Evolutionary conservation across 1,140 invertebrate species (phyloP).

Genomic region (Paramacrobiotus metropolitanus): DNA sequence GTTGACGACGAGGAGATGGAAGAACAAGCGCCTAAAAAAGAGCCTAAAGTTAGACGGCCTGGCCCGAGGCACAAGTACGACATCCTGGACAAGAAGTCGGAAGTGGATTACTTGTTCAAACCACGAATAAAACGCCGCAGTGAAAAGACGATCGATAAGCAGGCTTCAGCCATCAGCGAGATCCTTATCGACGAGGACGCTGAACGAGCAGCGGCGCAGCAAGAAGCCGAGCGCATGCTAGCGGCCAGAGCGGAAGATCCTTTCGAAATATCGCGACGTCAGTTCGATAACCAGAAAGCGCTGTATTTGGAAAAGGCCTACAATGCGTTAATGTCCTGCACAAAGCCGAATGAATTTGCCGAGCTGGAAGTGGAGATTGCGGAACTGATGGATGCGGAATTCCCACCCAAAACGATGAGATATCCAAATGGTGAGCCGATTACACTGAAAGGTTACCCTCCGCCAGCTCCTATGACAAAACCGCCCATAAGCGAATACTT

Average conservation of each 20-base stretch:
- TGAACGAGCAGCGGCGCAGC: not conserved
- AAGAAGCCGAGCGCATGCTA: not conserved
- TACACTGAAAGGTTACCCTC: not conserved
- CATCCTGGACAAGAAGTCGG: not conserved
- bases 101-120: not conserved
- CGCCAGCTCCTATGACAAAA: not conserved
- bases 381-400: not conserved
- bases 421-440: slow-evolving; percentile 1
- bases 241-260: not conserved
- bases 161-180: not conserved
- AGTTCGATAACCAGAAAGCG: not conserved
- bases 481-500: not conserved
- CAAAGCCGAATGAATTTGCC: not conserved
- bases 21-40: not conserved
- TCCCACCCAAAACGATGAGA: not conserved
- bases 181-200: not conserved
- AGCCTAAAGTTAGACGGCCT: not conserved
- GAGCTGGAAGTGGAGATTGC: not conserved
- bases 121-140: not conserved
- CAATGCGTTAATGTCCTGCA: not conserved
- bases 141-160: not conserved
- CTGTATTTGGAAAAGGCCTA: not conserved
- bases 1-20: not conserved
- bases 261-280: not conserved
- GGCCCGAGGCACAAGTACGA: not conserved